Percentiles rank a stretch among this genome's conserved stretches.
phyloP scores from a whole-genome alignment of 2,888 invertebrate species.

The Maniola hyperantus region DNA sequence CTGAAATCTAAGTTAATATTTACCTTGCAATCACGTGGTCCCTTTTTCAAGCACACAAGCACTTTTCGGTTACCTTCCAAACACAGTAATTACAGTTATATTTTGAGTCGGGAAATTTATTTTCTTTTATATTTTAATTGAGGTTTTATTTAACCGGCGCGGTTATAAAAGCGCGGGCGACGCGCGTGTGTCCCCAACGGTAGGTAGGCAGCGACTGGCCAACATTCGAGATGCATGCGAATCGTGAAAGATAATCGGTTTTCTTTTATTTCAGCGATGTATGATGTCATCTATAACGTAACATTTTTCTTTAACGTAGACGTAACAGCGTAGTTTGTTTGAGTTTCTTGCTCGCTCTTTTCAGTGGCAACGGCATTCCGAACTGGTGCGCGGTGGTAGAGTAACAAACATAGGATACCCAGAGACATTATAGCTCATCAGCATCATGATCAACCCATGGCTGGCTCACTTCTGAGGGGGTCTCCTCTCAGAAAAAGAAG shows the following conservation, averaged over 20 bases:
- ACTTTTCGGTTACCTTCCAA: not conserved
- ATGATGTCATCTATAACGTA: conserved; percentile 18
- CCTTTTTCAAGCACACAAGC: conserved; percentile 5
- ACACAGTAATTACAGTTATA: conserved; percentile 4
- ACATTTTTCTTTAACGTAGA: not conserved
- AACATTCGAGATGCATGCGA: conserved; percentile 35
- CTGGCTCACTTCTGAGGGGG: too few species aligned
- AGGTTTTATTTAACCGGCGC: conserved; percentile 37
- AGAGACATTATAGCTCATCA: too few species aligned
- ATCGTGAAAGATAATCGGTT: conserved; percentile 43
- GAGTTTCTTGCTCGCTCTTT: too few species aligned
- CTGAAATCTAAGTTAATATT: conserved; percentile 31
- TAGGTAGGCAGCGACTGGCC: conserved; percentile 42
- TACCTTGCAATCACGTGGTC: conserved; percentile 43
- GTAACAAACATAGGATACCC: too few species aligned
- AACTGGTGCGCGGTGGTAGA: too few species aligned
- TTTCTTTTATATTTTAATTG: conserved; percentile 37
- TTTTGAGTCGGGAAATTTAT: not conserved
- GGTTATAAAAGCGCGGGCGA: conserved; percentile 25
- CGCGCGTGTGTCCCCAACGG: conserved; percentile 39
- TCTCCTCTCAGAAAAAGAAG: too few species aligned
- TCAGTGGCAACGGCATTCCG: too few species aligned
- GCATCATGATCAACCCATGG: too few species aligned
- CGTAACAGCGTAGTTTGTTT: not conserved
- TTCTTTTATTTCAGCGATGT: conserved; percentile 41